Conservation (phyloP, 2,113 vertebrate species). For the Pitta sordida region DNA sequence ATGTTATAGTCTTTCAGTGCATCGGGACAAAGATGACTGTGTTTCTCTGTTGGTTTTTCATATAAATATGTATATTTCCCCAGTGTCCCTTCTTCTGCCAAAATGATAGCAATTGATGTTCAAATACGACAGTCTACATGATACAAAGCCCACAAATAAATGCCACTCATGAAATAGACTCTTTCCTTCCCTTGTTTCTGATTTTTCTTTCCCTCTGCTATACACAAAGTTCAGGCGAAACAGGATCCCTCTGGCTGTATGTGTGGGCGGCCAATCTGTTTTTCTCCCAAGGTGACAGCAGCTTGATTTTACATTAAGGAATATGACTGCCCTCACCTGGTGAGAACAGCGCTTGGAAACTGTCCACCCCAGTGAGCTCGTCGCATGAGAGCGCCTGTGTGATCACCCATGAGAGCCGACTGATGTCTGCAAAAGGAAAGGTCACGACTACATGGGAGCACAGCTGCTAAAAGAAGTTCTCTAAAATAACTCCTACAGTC, state of each 20-base stretch:
- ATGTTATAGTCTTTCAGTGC: constrained; percentile 31
- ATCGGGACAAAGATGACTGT: not conserved
- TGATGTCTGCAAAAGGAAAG: not conserved
- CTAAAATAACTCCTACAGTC: not conserved
- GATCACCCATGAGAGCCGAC: not conserved
- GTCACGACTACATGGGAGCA: not conserved
- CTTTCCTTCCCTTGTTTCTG: not conserved
- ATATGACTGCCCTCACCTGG: constrained; percentile 64
- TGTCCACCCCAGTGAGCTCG: not conserved
- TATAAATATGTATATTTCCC: constrained; percentile 39
- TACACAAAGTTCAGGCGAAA: not conserved
- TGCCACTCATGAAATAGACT: not conserved
- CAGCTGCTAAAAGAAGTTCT: not conserved
- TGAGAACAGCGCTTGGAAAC: not conserved
- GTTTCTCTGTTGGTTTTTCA: constrained; percentile 22
- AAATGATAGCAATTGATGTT: not conserved
- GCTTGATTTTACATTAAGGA: constrained; percentile 28
- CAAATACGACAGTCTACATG: not conserved
- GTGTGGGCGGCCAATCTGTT: constrained; percentile 20
- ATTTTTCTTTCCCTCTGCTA: not conserved
- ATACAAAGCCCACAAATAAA: constrained; percentile 4
- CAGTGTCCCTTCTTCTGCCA: not conserved
- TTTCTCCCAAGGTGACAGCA: constrained; percentile 10
- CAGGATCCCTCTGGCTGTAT: not conserved
- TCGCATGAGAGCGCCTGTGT: not conserved